Conservation (phyloP, 1,140 invertebrate genomes). For the Drosophila tsacasi region DNA sequence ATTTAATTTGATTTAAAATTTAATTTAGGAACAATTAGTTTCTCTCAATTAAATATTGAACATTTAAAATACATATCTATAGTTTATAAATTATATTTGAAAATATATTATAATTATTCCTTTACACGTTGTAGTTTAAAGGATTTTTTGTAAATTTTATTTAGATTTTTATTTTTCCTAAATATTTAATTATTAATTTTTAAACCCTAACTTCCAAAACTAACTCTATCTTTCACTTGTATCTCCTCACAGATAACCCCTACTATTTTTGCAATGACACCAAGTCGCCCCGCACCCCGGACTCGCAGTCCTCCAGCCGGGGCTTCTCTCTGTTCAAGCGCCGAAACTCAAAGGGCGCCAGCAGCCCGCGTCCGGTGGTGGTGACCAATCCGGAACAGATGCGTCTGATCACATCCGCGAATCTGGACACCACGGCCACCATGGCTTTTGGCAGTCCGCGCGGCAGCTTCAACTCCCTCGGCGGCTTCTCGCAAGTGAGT, state of each 20-base stretch:
- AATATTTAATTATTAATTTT: too few species aligned
- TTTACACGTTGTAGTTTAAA: too few species aligned
- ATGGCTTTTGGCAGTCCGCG: slow-evolving; percentile 80
- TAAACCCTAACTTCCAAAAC: background rate
- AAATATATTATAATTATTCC: too few species aligned
- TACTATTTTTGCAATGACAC: slow-evolving; percentile 84
- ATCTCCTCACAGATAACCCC: slow-evolving; percentile 68
- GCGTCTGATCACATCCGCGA: slow-evolving; percentile 84
- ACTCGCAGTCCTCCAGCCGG: slow-evolving; percentile 75
- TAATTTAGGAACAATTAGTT: too few species aligned
- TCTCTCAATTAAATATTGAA: too few species aligned
- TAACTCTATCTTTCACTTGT: background rate
- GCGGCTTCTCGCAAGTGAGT: slow-evolving; percentile 81
- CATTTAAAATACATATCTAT: too few species aligned
- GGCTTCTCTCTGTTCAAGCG: slow-evolving; percentile 80
- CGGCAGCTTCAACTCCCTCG: slow-evolving; percentile 80
- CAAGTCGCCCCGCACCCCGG: slow-evolving; percentile 82
- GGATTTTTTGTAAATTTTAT: too few species aligned
- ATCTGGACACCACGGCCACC: slow-evolving; percentile 77
- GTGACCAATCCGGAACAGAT: slow-evolving; percentile 70
- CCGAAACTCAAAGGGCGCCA: slow-evolving; percentile 82
- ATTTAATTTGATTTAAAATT: too few species aligned
- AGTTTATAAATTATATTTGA: too few species aligned
- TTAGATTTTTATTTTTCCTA: too few species aligned
- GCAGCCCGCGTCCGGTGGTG: slow-evolving; percentile 64